A percentile compares a stretch with the other conserved stretches of the same genome.
Conservation (phyloP, 2,888 invertebrate genomes). For the Melangyna quadrimaculata region DNA sequence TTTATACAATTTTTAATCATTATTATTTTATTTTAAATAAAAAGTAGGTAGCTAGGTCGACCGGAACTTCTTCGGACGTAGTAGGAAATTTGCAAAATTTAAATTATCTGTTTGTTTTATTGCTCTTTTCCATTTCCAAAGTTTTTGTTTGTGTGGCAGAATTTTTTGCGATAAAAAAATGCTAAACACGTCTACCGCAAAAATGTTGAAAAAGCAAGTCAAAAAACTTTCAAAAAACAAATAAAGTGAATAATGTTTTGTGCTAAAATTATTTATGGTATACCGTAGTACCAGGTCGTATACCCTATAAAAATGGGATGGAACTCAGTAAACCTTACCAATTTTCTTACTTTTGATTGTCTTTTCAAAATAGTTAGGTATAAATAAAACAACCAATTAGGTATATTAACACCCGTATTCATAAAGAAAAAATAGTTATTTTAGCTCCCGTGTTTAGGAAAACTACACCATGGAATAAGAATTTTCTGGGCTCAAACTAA, state of each 20-base stretch:
- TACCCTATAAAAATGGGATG: too few species aligned
- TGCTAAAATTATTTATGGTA: not conserved
- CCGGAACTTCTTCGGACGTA: not conserved
- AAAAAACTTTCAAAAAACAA: slow-evolving; percentile 3
- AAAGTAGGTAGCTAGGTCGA: not conserved
- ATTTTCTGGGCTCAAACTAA: too few species aligned
- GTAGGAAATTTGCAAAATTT: not conserved
- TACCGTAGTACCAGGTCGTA: not conserved
- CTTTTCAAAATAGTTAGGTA: too few species aligned
- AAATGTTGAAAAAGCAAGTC: not conserved
- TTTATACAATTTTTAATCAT: too few species aligned
- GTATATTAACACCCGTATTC: too few species aligned
- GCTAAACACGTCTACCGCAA: not conserved
- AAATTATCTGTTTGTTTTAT: not conserved
- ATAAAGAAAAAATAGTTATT: too few species aligned
- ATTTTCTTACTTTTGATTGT: too few species aligned
- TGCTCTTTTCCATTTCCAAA: not conserved
- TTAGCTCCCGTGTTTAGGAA: too few species aligned
- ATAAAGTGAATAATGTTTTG: not conserved
- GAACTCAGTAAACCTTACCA: too few species aligned
- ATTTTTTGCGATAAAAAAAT: not conserved
- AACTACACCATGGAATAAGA: too few species aligned
- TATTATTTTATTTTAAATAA: not conserved
- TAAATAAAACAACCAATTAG: too few species aligned
- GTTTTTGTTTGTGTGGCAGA: slow-evolving; percentile 13